Evolutionary conservation across 2,888 invertebrate genomes (phyloP), one percentile per base, ranked within the genome.

Genomic region (Acrobasis suavella): DNA sequence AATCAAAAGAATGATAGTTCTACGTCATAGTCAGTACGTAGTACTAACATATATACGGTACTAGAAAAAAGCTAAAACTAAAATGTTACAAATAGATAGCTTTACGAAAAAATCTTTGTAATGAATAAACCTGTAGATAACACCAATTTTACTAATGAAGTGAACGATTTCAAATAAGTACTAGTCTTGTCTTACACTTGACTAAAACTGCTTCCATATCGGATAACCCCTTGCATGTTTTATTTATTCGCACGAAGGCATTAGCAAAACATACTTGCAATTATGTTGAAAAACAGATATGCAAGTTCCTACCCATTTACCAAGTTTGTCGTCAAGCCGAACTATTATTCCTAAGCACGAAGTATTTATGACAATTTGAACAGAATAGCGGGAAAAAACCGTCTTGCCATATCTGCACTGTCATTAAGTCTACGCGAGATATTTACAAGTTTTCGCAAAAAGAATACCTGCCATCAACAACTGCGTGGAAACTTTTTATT

Each of bases 381-480:
- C 51, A 22, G 51, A 50, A 52, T 60, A 39, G 51, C 42, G 3
- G 5, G 51, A 42, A 56, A 56, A 56, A 56, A 56, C 39, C 17
- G 42, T 56, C 51, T 16, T 60, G 22, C 60, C 60, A 42, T 60
- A 51, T 60, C 51, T 42, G 22, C 17, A 17, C 51, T 9, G 16
- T 38, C 51, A 51, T 51, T 50, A 50, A 52, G 39, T 50, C 51
- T 60, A 52, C 39, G 17, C 12, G 37, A 17, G 60, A 38, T 60
- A 60, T 60, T 60, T 60, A 60, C 60, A 60, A 60, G 60, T 60
- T 60, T 60, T 60, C 51, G 39, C 51, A 60, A 60, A 56, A 56
- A 56, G 42, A 56, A 56, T 42, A 56, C 39, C 46, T 42, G 22
- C 42, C 38, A 46, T 56, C 12, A 56, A 56, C 56, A 56, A 56